Conservation (phyloP, 2,797 vertebrate species). For the Tragelaphus eurycerus region DNA sequence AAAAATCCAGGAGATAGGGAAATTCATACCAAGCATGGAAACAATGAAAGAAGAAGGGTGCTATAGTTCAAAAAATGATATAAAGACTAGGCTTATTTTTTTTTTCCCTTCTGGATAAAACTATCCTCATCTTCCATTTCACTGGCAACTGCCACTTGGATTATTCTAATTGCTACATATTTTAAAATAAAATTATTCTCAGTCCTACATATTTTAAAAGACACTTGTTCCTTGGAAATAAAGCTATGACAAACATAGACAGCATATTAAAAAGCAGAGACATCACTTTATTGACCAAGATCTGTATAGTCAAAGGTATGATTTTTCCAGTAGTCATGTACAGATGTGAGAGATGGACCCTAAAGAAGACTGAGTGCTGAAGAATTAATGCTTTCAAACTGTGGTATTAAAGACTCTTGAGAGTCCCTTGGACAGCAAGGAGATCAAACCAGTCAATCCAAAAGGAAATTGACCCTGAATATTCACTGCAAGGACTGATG, state of each 20-base stretch:
- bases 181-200: not conserved
- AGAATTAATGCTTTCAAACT: not conserved
- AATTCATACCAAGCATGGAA: not conserved
- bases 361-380: not conserved
- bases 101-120: not conserved
- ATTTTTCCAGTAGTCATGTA: not conserved
- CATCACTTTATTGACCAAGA: not conserved
- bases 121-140: not conserved
- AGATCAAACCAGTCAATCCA: not conserved
- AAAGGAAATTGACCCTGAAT: not conserved
- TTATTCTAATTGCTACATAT: not conserved
- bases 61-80: not conserved
- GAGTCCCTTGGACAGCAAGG: not conserved
- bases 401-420: not conserved
- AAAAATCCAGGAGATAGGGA: not conserved
- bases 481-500: not conserved
- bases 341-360: not conserved
- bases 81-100: not conserved
- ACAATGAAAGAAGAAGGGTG: not conserved
- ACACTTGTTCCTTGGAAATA: not conserved
- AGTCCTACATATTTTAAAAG: not conserved
- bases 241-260: not conserved
- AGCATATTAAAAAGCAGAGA: not conserved
- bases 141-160: not conserved
- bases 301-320: not conserved